A percentile compares a stretch with the other conserved stretches of the same genome.
Evolutionary conservation across 2,113 vertebrate species (phyloP).

Genomic region (Atlantisia rogersi): DNA sequence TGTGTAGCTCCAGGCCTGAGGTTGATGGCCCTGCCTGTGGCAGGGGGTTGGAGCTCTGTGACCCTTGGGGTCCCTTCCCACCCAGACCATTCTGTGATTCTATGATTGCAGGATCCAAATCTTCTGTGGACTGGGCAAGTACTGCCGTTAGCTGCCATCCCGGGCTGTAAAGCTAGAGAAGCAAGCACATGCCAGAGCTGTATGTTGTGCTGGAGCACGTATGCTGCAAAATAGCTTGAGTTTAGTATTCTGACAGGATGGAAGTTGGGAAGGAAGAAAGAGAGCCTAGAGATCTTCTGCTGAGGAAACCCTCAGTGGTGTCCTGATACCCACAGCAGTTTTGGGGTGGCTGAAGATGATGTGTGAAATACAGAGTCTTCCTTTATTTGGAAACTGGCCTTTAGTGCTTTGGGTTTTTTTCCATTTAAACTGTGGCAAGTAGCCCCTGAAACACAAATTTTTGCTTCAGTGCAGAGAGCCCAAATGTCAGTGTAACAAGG

Average conservation of each 20-base stretch:
- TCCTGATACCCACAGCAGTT: neutral
- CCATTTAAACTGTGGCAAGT: neutral
- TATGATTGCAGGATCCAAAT: too few relatives aligned
- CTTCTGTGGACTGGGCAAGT: neutral
- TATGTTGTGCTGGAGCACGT: neutral
- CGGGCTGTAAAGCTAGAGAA: neutral
- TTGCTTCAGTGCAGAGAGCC: neutral
- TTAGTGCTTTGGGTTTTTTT: neutral
- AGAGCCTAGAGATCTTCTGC: neutral
- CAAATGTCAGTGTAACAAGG: neutral
- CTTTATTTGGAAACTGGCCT: neutral
- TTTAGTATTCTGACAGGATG: neutral
- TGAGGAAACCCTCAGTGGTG: neutral
- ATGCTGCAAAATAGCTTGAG: neutral
- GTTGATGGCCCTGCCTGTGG: too few relatives aligned
- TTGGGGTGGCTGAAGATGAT: neutral
- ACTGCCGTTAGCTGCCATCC: neutral
- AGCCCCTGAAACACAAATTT: neutral
- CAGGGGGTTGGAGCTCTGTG: too few relatives aligned
- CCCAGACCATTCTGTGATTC: too few relatives aligned
- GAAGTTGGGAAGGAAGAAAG: neutral
- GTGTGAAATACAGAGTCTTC: fast-evolving
- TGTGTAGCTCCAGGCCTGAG: too few relatives aligned
- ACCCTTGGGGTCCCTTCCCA: too few relatives aligned
- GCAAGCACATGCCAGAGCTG: neutral